Conservation (phyloP, 53 echinoderm and acorn worm species). For the Echinometra lucunter region DNA sequence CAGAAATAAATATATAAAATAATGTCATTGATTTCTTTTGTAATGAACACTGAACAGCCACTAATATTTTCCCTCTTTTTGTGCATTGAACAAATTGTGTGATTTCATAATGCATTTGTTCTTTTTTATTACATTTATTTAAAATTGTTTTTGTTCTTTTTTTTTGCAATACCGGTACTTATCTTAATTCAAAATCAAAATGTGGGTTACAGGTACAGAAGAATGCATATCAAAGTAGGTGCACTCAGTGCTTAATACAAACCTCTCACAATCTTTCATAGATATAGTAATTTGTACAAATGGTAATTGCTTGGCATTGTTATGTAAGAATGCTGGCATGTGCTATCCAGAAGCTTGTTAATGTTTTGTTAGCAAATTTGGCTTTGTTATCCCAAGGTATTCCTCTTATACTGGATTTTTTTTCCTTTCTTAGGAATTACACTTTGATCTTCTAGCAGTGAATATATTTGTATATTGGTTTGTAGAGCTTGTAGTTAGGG, state of each 20-base stretch:
- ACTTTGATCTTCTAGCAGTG: neutral
- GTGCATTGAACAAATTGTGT: neutral
- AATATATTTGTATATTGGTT: conserved; percentile 49
- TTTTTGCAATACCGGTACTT: neutral
- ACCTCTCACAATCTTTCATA: neutral
- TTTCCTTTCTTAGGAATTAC: neutral
- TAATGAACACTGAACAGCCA: too few species aligned
- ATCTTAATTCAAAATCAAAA: neutral
- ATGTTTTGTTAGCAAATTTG: neutral
- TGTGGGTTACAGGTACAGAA: neutral
- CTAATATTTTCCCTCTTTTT: neutral
- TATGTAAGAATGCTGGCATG: too few species aligned
- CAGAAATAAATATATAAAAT: neutral
- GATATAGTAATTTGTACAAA: neutral
- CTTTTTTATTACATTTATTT: neutral
- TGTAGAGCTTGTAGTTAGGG: conserved; percentile 7
- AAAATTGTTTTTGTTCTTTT: neutral
- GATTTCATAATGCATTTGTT: neutral
- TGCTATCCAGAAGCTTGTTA: neutral
- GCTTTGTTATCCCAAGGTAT: neutral
- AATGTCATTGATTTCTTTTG: too few species aligned
- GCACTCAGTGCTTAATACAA: neutral
- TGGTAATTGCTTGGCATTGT: too few species aligned
- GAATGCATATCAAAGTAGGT: neutral
- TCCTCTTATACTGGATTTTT: neutral